A percentile compares a stretch with the other conserved stretches of the same genome.
Evolutionary conservation across 2,888 invertebrate species (phyloP).

Genomic region (Cloeon dipterum): DNA sequence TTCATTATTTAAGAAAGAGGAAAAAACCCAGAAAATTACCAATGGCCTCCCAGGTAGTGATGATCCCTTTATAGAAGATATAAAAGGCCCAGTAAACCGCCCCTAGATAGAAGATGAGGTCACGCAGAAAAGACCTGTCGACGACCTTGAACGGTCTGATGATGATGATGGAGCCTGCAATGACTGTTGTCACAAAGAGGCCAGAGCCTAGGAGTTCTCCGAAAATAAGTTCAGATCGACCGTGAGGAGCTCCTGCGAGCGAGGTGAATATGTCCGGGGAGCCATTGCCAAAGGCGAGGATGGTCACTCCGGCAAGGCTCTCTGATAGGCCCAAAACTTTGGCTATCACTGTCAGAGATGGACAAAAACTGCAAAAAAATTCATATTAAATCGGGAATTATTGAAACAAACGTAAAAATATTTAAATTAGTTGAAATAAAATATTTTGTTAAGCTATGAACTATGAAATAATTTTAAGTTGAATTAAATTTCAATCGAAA

Average conservation of each 20-base stretch:
- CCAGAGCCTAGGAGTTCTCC: constrained; percentile 23
- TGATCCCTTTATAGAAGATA: constrained; percentile 19
- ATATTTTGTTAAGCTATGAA: no score
- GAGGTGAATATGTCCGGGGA: constrained; percentile 43
- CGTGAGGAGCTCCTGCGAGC: constrained; percentile 22
- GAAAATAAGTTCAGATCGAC: constrained; percentile 16
- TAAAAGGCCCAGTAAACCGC: constrained; percentile 24
- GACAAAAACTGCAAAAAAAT: constrained; percentile 26
- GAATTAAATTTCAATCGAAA: no score
- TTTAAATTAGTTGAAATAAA: no score
- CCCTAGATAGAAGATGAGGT: constrained; percentile 23
- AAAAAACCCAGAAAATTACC: constrained; percentile 13
- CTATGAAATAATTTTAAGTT: no score
- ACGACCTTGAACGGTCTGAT: constrained; percentile 20
- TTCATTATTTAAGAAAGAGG: not conserved
- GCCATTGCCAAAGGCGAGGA: constrained; percentile 45
- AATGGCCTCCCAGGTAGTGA: constrained; percentile 24
- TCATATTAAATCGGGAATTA: constrained; percentile 9
- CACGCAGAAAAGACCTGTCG: constrained; percentile 24
- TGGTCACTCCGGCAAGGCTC: constrained; percentile 37
- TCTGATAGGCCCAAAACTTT: constrained; percentile 23
- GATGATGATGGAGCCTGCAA: constrained; percentile 22
- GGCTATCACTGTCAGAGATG: constrained; percentile 24
- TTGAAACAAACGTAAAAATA: not conserved
- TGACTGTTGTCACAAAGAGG: constrained; percentile 26